Evolutionary conservation across 23 tunicate species (phyloP), one percentile per base, ranked within the genome.

Genomic region (Clavelina lepadiformis): DNA sequence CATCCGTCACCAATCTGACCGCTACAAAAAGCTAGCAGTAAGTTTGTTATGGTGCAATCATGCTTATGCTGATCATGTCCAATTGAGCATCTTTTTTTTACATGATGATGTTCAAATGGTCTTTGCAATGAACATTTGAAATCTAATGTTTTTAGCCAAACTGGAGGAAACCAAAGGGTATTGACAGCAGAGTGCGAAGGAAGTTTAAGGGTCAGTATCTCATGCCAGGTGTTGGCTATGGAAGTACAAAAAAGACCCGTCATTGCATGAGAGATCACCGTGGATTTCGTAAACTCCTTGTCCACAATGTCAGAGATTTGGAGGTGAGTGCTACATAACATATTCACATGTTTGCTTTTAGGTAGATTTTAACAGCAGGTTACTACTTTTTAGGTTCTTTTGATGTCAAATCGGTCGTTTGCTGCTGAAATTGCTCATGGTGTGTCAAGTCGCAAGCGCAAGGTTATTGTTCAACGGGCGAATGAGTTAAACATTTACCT

Each of bases 151-250:
- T 56, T 41, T 35, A 89, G 97, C 69, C 79, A 38, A 89, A 84
- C 89, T 94, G 99, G 99, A 73, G 95, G 28, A 94, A 86, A 57
- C 99, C 99, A 30, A 94, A 86, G 59, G 99, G 99, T 88, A 94
- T 94, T 63, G 99, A 94, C 75, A 86, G 77, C 88, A 82, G 99
- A 71, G 99, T 94, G 26, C 71, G 99, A 38, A 66, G 99, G 28
- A 76, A 74, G 50, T 94, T 94, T 82, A 94, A 94, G 79, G 99
- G 99, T 22, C 99, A 94, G 52, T 68, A 80, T 49, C 52, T 67
- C 28, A 94, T 94, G 99, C 99, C 99, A 26, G 70, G 51, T 31
- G 76, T 94, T 76, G 99, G 99, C 46, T 94, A 86, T 77, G 99
- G 98, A 38, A 94, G 96, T 73, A 72, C 80, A 65, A 81, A 80